These are phyloP conservation scores for Lymantria dispar DNA, from an alignment of 2,888 invertebrate species.

Conservation along the genomic window DNA sequence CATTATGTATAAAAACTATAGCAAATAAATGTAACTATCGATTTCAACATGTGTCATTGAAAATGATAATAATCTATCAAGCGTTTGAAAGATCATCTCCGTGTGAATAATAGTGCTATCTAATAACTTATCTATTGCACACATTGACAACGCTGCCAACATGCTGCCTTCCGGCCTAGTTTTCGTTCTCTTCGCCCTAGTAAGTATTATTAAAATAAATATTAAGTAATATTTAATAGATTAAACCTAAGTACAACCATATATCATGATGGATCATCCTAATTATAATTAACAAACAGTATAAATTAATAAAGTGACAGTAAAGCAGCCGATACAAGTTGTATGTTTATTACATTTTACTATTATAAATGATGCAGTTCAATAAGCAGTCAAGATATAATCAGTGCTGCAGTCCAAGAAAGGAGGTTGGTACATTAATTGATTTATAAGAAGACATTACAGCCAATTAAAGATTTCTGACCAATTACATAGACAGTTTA, in stretches of 20 bases:
- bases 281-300: conserved; percentile 24
- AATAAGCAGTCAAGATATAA: conserved; percentile 46
- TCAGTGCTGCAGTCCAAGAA: conserved; percentile 50
- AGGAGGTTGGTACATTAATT: conserved; percentile 57
- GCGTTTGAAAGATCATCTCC: conserved; percentile 34
- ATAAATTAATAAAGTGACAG: conserved; percentile 27
- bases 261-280: conserved; percentile 32
- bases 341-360: conserved; percentile 41
- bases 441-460: conserved; percentile 67
- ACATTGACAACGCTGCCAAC: conserved; percentile 38
- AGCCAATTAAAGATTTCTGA: conserved; percentile 63
- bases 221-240: conserved; percentile 19
- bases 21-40: background rate
- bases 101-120: conserved; percentile 42
- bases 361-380: conserved; percentile 44
- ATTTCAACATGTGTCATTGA: conserved; percentile 34
- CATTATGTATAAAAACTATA: conserved; percentile 11
- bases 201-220: conserved; percentile 44
- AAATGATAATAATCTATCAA: conserved; percentile 34
- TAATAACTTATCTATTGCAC: conserved; percentile 38
- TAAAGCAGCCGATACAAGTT: conserved; percentile 23
- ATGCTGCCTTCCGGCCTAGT: conserved; percentile 60
- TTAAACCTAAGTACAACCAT: conserved; percentile 13
- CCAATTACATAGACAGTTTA: conserved; percentile 51
- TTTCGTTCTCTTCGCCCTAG: conserved; percentile 44